Evolutionary conservation across 2,113 vertebrate species (phyloP).

Genomic region (Tetraodon nigroviridis): DNA sequence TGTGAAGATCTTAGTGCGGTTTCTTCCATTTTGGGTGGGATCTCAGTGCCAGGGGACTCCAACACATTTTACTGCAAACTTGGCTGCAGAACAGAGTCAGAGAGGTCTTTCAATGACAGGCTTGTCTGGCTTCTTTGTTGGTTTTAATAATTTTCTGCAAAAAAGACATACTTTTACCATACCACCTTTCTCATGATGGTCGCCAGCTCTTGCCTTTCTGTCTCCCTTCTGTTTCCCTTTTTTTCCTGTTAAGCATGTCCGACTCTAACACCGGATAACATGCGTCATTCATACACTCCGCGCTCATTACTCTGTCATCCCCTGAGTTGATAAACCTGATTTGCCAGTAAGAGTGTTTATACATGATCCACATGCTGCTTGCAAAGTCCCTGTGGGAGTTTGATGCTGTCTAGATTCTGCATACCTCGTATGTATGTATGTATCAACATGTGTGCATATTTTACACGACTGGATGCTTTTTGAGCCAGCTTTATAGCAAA

Average conservation of each 20-base stretch:
- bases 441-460: constrained; percentile 28
- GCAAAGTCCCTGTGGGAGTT: constrained; percentile 30
- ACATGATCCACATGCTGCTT: constrained; percentile 34
- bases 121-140: too few relatives aligned
- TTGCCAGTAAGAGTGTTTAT: constrained; percentile 52
- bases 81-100: too few relatives aligned
- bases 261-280: constrained; percentile 24
- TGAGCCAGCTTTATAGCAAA: not conserved
- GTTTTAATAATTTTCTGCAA: too few relatives aligned
- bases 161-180: not conserved
- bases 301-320: constrained; percentile 37
- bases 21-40: constrained; percentile 27
- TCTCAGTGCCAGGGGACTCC: constrained; percentile 7
- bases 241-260: not conserved
- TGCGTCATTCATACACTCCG: constrained; percentile 29
- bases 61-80: constrained; percentile 14
- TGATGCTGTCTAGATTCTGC: constrained; percentile 24
- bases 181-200: constrained; percentile 4
- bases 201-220: constrained; percentile 2
- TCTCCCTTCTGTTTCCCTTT: constrained; percentile 9
- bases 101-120: too few relatives aligned
- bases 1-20: constrained; percentile 33
- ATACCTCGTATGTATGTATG: constrained; percentile 37
- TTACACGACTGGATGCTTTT: not conserved
- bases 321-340: constrained; percentile 47